Evolutionary conservation across 2,113 vertebrate species (phyloP).

Genomic region (Tachuris rubrigastra): DNA sequence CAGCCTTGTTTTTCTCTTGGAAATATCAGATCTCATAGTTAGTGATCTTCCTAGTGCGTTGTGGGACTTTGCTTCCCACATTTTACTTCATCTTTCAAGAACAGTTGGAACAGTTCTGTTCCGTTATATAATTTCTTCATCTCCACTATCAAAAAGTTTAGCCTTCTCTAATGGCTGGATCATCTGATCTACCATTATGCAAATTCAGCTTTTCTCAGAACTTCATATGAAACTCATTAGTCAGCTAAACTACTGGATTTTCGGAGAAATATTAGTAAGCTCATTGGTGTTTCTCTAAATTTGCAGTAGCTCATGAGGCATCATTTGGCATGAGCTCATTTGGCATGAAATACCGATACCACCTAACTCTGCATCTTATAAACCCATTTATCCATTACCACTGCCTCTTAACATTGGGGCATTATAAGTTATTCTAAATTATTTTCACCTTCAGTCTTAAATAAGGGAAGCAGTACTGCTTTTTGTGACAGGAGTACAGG

Average conservation of each 20-base stretch:
- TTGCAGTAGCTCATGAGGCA: neutral
- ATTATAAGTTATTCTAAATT: neutral
- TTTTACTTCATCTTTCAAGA: neutral
- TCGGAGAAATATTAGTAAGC: neutral
- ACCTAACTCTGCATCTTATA: accelerated
- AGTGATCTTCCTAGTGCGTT: neutral
- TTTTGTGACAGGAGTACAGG: neutral
- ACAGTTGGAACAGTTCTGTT: neutral
- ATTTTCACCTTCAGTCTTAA: neutral
- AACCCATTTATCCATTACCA: neutral
- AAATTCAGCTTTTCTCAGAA: neutral
- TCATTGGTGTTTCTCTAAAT: neutral
- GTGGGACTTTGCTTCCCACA: neutral
- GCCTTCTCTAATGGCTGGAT: neutral
- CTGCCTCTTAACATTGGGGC: neutral
- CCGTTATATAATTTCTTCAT: neutral
- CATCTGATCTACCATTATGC: neutral
- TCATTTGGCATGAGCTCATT: neutral
- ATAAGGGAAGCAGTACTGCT: neutral
- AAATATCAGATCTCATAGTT: neutral
- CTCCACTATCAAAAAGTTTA: neutral
- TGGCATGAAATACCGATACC: neutral
- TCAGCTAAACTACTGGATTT: neutral
- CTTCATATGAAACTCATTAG: neutral
- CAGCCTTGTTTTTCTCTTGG: neutral